These are phyloP conservation scores for Patagioenas fasciata DNA, from an alignment of 2,113 vertebrate genomes.

Conservation along the genomic window DNA sequence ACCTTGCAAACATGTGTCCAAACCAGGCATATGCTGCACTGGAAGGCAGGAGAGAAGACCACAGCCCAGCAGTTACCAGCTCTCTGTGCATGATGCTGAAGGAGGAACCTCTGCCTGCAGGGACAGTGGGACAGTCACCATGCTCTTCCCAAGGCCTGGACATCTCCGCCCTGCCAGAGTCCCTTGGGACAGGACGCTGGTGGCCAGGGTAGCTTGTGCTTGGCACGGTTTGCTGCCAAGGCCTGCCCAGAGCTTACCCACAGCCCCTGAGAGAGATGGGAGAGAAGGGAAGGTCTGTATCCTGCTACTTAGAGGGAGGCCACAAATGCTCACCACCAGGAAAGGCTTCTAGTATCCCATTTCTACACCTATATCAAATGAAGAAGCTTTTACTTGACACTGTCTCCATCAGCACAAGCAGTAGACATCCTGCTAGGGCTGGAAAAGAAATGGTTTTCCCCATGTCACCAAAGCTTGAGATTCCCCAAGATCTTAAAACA, in stretches of 20 bases:
- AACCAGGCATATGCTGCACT: rapidly evolving
- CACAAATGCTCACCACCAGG: background rate
- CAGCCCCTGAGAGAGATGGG: background rate
- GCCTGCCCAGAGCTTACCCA: background rate
- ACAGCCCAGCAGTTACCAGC: background rate
- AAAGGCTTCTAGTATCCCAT: background rate
- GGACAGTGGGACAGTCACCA: background rate
- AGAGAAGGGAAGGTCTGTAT: background rate
- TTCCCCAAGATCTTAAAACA: background rate
- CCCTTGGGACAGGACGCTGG: background rate
- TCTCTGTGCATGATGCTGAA: background rate
- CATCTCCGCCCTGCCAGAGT: background rate
- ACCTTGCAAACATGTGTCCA: background rate
- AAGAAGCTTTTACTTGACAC: background rate
- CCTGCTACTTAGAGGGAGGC: background rate
- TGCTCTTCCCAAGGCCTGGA: background rate
- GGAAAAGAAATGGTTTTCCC: background rate
- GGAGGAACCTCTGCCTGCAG: background rate
- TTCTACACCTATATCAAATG: background rate
- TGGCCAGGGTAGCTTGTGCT: background rate
- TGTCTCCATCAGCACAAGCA: background rate
- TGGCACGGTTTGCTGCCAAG: background rate
- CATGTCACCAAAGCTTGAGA: background rate
- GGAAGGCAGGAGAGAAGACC: background rate
- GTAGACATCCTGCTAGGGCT: background rate